Evolutionary conservation across 2,888 invertebrate genomes (phyloP).

Genomic region (Lordiphosa andalusiaca): DNA sequence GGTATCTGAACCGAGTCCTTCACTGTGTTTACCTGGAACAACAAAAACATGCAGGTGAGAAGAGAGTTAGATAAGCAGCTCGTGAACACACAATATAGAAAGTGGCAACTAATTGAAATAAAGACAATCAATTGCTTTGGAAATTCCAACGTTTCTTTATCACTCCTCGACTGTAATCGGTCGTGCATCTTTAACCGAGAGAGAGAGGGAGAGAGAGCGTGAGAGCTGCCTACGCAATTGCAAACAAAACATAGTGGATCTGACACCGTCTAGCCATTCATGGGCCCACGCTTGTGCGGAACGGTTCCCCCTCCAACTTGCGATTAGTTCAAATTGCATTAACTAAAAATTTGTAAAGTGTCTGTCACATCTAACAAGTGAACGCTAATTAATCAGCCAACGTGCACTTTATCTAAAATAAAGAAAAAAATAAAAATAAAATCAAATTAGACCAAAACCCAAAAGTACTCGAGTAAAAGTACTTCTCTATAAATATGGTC

Average conservation of each 20-base stretch:
- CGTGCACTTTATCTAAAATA: conserved; percentile 1
- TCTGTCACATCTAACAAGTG: conserved; percentile 29
- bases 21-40: conserved; percentile 76
- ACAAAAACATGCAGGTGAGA: neutral
- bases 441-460: conserved; percentile 8
- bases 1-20: conserved; percentile 90
- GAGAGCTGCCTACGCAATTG: conserved; percentile 25
- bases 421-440: conserved; percentile 2
- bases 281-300: conserved; percentile 22
- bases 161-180: conserved; percentile 18
- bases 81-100: conserved; percentile 6
- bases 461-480: conserved; percentile 8
- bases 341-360: conserved; percentile 3
- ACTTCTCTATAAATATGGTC: conserved; percentile 3
- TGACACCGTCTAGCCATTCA: conserved; percentile 27
- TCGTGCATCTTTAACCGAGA: conserved; percentile 13
- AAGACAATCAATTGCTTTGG: neutral
- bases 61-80: conserved; percentile 6
- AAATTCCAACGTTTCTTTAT: conserved; percentile 5
- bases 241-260: conserved; percentile 9
- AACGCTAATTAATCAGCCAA: conserved; percentile 28
- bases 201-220: neutral
- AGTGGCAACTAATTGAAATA: conserved; percentile 5
- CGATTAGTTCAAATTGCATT: conserved; percentile 7
- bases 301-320: conserved; percentile 10